A percentile compares a stretch with the other conserved stretches of the same genome.
Evolutionary conservation across 2,113 vertebrate species (phyloP).

Genomic region (Cynopterus brachyotis): DNA sequence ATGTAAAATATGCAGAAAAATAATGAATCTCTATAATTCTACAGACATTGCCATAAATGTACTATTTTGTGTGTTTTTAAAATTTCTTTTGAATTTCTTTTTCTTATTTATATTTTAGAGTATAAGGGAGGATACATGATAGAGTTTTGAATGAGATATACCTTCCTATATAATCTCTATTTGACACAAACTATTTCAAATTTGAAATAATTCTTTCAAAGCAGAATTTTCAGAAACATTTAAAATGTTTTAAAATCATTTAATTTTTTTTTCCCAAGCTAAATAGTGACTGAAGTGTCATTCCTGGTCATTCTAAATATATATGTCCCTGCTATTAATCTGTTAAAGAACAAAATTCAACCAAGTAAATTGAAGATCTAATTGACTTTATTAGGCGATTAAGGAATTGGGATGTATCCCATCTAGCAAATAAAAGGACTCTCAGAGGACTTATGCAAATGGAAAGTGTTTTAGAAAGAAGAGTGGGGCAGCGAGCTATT

Average conservation of each 20-base stretch:
- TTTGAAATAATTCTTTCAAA: constrained; percentile 1
- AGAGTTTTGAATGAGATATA: not conserved
- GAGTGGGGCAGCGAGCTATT: not conserved
- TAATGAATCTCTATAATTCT: not conserved
- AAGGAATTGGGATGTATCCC: not conserved
- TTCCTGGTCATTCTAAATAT: not conserved
- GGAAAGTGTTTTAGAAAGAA: not conserved
- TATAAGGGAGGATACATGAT: not conserved
- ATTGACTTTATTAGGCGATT: not conserved
- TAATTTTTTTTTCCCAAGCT: not conserved
- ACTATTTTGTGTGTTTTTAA: not conserved
- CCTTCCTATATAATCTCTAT: not conserved
- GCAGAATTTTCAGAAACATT: not conserved
- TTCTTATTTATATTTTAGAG: not conserved
- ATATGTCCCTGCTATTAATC: not conserved
- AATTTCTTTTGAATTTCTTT: not conserved
- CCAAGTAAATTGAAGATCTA: not conserved
- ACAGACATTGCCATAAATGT: not conserved
- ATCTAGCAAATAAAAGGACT: not conserved
- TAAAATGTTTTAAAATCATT: not conserved
- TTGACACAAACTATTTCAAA: constrained; percentile 10
- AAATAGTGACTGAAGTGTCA: not conserved
- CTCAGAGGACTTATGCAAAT: not conserved
- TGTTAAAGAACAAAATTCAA: not conserved
- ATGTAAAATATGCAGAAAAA: not conserved